phyloP scores from a whole-genome alignment of 2,888 invertebrate genomes.

The Trissolcus japonicus region DNA sequence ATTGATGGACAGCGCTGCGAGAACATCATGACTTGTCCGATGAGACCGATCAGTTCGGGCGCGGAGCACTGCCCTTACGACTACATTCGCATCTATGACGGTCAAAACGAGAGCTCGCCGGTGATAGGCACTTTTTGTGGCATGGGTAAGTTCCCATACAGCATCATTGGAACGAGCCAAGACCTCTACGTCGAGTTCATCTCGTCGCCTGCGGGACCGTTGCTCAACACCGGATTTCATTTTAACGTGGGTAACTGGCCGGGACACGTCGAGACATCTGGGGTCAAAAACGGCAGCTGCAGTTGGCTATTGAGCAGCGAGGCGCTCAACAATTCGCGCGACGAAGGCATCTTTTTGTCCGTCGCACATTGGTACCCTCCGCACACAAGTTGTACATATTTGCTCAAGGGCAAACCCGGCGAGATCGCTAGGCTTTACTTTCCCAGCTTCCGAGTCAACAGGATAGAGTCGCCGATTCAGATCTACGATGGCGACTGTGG shows the following conservation, averaged over 20 bases:
- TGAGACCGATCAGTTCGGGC: slow-evolving; percentile 92
- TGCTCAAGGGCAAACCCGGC: slow-evolving; percentile 90
- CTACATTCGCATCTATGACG: slow-evolving; percentile 92
- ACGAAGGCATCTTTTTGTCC: slow-evolving; percentile 92
- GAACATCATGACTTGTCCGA: slow-evolving; percentile 96
- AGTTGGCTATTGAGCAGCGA: slow-evolving; percentile 93
- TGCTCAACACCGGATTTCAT: slow-evolving; percentile 94
- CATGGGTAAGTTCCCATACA: slow-evolving; percentile 95
- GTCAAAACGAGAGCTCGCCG: slow-evolving; percentile 90
- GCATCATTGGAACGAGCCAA: slow-evolving; percentile 93
- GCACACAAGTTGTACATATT: slow-evolving; percentile 93
- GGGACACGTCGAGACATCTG: slow-evolving; percentile 92
- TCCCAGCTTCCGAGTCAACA: slow-evolving; percentile 92
- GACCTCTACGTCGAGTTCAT: slow-evolving; percentile 93
- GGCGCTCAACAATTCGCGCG: slow-evolving; percentile 83
- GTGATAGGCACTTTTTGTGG: slow-evolving; percentile 94
- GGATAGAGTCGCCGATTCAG: slow-evolving; percentile 91
- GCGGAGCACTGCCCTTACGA: slow-evolving; percentile 93
- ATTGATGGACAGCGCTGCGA: slow-evolving; percentile 95
- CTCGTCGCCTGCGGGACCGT: slow-evolving; percentile 91
- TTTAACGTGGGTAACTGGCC: slow-evolving; percentile 97
- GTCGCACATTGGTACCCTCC: slow-evolving; percentile 97
- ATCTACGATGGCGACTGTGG: slow-evolving; percentile 93
- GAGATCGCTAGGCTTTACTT: slow-evolving; percentile 94
- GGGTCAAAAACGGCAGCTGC: slow-evolving; percentile 90